Evolutionary conservation across 2,113 vertebrate species (phyloP), one percentile per base, ranked within the genome.

Genomic region (Clarias gariepinus): DNA sequence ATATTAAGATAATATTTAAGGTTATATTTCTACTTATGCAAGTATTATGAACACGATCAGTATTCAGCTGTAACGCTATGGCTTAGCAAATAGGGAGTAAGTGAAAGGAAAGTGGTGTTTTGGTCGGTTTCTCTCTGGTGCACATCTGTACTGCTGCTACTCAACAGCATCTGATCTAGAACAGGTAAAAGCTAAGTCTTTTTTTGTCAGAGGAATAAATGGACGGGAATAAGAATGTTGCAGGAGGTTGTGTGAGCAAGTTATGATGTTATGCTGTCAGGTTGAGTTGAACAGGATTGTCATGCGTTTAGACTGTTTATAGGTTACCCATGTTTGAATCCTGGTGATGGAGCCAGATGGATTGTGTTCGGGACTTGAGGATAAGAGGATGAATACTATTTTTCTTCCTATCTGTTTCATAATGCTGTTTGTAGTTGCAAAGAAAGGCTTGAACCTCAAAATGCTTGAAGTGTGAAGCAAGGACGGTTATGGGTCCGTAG

Each of bases 41-140:
- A 96, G 94, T 94, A 91, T 96, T 94, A 91, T 95, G 93, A 95
- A 94, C 92, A 95, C 94, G 95, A 93, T 92, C 96, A 95, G 95
- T 96, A 95, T 96, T 96, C 96, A 92, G 93, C 93, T 90, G 83
- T 82, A 86, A 92, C 92, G 93, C 93, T 87, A 80, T 90, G 91
- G 90, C 91, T 87, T 91, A 87, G 87, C 93, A 84, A 84, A 89
- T 53, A 88, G 87, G 84, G 83, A 89, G 58, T 86, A 88, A 69
- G 85, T 63, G 74, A 81, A 33, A 66, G 81, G 58, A 87, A 33
- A 71, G 33, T 36, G 81, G 81, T 90, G 47, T 89, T 89, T 90
- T 89, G 89, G 89, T 84, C 64, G 86, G 90, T 85, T 30, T 9
- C 16, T 88, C 25, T 88, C 60, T 86, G 82, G 57, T 73, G 41